Percentiles rank a stretch among this genome's conserved stretches.
phyloP scores from a whole-genome alignment of 2,797 vertebrate genomes.

The Capromys pilorides region DNA sequence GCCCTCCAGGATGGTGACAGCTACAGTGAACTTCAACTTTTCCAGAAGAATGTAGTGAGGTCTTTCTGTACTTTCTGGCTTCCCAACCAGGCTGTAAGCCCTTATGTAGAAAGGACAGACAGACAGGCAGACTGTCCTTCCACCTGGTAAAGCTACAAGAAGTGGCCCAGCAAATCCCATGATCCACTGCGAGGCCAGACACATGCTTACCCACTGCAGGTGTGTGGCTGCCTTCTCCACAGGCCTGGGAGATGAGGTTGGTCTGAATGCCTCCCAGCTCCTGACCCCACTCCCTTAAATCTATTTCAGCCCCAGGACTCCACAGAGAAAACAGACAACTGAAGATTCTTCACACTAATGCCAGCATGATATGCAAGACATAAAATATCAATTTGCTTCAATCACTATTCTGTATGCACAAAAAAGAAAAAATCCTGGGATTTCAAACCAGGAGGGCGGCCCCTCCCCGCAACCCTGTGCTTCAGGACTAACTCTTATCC shows the following conservation, averaged over 20 bases:
- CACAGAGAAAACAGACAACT: constrained; percentile 36
- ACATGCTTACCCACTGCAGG: neutral
- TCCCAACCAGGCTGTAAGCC: neutral
- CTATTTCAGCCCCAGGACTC: constrained; percentile 53
- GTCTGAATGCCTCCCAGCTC: neutral
- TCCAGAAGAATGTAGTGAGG: neutral
- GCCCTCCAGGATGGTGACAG: neutral
- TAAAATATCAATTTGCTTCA: constrained; percentile 82
- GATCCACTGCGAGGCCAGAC: neutral
- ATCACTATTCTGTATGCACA: constrained; percentile 80
- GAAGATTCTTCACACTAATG: constrained; percentile 76
- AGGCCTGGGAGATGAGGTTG: neutral
- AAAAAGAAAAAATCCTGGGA: constrained; percentile 67
- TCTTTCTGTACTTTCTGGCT: neutral
- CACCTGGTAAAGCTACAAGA: neutral
- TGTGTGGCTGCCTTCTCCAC: neutral
- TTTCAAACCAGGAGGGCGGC: constrained; percentile 37
- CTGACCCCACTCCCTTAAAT: constrained; percentile 36
- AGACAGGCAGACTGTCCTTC: neutral
- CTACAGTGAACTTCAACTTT: neutral
- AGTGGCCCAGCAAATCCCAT: neutral
- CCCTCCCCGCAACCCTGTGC: neutral
- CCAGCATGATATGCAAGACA: constrained; percentile 79
- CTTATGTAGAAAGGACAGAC: neutral
- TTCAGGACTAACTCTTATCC: constrained; percentile 52